phyloP scores from a whole-genome alignment of 2,797 vertebrate genomes.

The Gorsachius magnificus region DNA sequence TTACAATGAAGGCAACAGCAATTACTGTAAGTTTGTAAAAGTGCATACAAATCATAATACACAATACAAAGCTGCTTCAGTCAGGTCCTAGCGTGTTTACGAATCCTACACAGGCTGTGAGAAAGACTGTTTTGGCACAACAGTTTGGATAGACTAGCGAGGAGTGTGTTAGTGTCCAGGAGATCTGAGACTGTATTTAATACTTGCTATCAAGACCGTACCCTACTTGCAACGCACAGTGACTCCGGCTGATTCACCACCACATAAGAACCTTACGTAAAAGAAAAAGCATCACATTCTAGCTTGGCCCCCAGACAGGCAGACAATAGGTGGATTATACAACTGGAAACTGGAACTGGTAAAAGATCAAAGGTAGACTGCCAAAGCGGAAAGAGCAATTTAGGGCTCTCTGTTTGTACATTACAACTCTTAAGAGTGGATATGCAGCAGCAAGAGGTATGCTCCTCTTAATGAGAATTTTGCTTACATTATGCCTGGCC shows the following conservation, averaged over 20 bases:
- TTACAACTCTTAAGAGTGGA: background rate
- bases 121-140: slow-evolving; percentile 48
- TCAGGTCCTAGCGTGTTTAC: slow-evolving; percentile 10
- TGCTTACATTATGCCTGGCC: background rate
- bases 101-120: slow-evolving; percentile 21
- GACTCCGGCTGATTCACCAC: background rate
- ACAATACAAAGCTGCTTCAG: slow-evolving; percentile 55
- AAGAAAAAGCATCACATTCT: background rate
- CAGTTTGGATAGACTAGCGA: background rate
- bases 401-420: background rate
- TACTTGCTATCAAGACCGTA: background rate
- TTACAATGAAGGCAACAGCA: slow-evolving; percentile 64
- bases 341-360: background rate
- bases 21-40: slow-evolving; percentile 70
- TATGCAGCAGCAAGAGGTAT: background rate
- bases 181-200: background rate
- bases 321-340: background rate
- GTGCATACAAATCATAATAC: slow-evolving; percentile 44
- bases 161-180: background rate
- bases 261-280: background rate
- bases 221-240: background rate
- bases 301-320: background rate
- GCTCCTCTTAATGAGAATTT: background rate
- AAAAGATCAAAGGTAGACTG: slow-evolving; percentile 4
- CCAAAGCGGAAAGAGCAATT: background rate